Evolutionary conservation across 92 coral and sea anemone genomes (phyloP).

Genomic region (Muricea muricata): DNA sequence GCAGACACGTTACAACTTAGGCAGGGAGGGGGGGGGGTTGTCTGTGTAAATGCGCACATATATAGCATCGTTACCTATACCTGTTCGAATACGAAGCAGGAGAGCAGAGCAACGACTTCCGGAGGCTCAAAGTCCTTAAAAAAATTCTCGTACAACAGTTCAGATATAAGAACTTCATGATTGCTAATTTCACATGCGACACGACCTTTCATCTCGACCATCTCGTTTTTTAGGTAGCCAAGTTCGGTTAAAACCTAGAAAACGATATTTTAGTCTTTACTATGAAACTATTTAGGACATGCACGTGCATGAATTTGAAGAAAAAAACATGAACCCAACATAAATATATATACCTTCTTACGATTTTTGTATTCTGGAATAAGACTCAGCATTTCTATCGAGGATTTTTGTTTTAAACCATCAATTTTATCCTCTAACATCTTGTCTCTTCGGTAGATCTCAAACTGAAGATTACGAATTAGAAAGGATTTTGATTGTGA

Average conservation of each 20-base stretch:
- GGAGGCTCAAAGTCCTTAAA: constrained; percentile 86
- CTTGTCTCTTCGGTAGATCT: constrained; percentile 4
- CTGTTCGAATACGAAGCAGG: constrained; percentile 97
- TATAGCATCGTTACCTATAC: too few species aligned
- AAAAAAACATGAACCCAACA: too few species aligned
- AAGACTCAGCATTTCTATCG: constrained; percentile 28
- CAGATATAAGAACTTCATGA: constrained; percentile 92
- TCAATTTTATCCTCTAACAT: background rate
- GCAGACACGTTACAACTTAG: too few species aligned
- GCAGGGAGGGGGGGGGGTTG: too few species aligned
- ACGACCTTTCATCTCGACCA: constrained; percentile 90
- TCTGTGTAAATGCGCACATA: too few species aligned
- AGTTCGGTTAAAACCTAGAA: constrained; percentile 81
- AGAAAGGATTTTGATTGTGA: too few species aligned
- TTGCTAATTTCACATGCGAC: constrained; percentile 98
- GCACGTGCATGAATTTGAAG: too few species aligned
- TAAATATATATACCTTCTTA: background rate
- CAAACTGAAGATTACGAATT: background rate
- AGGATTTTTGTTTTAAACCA: constrained; percentile 1
- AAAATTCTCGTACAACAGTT: constrained; percentile 81
- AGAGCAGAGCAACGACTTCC: constrained; percentile 91
- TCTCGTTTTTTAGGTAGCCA: constrained; percentile 78
- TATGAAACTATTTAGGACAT: too few species aligned
- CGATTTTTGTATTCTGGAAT: constrained; percentile 17
- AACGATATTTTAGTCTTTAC: background rate